These are phyloP conservation scores for Beroe ovata DNA, from an alignment of 37 sponge, comb jelly and placozoan genomes.

Conservation along the genomic window DNA sequence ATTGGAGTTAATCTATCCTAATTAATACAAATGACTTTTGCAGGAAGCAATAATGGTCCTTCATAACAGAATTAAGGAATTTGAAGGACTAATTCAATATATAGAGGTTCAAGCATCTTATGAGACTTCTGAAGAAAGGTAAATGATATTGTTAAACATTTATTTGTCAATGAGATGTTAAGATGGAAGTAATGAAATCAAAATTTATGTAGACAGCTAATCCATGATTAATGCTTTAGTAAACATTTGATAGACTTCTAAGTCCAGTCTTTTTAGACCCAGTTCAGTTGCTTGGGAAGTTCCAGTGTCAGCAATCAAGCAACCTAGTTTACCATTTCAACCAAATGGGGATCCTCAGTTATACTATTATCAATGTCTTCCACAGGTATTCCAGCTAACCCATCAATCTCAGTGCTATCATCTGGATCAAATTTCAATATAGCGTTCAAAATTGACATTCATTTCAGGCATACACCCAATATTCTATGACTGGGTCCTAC, in stretches of 20 bases:
- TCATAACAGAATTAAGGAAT: conserved; percentile 53
- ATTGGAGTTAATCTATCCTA: background rate
- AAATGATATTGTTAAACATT: too few relatives aligned
- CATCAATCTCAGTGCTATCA: too few relatives aligned
- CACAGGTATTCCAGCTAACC: too few relatives aligned
- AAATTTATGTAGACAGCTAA: too few relatives aligned
- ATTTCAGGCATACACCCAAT: conserved; percentile 45
- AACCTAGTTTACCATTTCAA: conserved; percentile 50
- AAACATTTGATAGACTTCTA: too few relatives aligned
- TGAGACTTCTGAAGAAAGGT: conserved; percentile 37
- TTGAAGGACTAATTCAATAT: conserved; percentile 60
- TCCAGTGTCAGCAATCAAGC: conserved; percentile 59
- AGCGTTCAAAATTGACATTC: too few relatives aligned
- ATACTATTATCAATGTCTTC: conserved; percentile 38
- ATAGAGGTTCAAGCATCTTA: conserved; percentile 64
- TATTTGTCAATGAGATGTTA: too few relatives aligned
- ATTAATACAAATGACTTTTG: background rate
- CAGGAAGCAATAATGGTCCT: conserved; percentile 64
- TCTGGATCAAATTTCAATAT: too few relatives aligned
- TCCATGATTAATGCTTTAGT: too few relatives aligned
- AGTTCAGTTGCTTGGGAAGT: conserved; percentile 63
- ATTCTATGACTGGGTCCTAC: conserved; percentile 11
- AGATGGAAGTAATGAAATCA: too few relatives aligned
- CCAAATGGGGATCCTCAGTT: conserved; percentile 49
- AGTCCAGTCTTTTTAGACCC: conserved; percentile 11